phyloP scores from a whole-genome alignment of 2,888 invertebrate genomes.

The Dolichopus griseipennis region DNA sequence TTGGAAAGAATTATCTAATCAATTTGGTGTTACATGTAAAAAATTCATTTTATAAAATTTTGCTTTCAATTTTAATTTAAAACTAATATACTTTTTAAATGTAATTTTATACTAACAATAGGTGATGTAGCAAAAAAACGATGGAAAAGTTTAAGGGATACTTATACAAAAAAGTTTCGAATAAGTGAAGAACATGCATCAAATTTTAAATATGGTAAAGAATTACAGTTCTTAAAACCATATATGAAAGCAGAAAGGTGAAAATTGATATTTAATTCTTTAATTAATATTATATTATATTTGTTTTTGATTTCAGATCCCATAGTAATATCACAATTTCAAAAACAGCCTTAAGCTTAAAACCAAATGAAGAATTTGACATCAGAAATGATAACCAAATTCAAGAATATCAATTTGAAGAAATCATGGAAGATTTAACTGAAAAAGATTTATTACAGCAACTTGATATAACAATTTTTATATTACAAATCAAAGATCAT shows the following conservation, averaged over 20 bases:
- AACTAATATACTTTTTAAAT: not conserved
- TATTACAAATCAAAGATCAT: not conserved
- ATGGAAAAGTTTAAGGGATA: conserved; percentile 7
- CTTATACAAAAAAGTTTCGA: conserved; percentile 4
- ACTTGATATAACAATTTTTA: not conserved
- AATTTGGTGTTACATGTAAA: not conserved
- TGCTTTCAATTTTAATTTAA: not conserved
- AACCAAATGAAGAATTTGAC: not conserved
- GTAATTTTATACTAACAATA: not conserved
- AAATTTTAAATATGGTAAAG: conserved; percentile 4
- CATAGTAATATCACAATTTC: too few relatives aligned
- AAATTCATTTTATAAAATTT: not conserved
- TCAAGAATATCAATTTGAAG: not conserved
- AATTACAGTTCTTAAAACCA: not conserved
- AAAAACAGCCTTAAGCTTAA: not conserved
- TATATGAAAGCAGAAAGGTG: not conserved
- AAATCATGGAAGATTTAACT: not conserved
- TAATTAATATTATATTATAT: not conserved
- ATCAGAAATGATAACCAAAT: not conserved
- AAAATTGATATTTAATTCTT: not conserved
- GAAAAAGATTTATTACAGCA: not conserved
- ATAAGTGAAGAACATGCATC: not conserved
- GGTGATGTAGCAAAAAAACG: not conserved
- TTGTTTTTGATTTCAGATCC: not conserved
- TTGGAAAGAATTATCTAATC: conserved; percentile 1